Percentiles rank a stretch among this genome's conserved stretches.
Conservation (phyloP, 2,888 invertebrate genomes). For the Cerastoderma edule region DNA sequence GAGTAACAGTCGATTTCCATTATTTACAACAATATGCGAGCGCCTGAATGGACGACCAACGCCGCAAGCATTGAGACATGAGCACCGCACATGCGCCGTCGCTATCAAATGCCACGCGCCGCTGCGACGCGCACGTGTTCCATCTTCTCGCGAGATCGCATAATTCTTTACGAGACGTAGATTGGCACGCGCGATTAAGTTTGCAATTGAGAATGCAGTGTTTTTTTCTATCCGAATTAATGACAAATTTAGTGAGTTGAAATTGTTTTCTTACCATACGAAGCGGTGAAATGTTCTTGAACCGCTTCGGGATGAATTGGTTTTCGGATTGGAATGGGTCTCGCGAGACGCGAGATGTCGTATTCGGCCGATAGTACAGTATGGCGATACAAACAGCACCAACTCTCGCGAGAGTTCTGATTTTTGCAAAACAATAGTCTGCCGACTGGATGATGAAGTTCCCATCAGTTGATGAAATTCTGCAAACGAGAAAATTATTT, state of each 20-base stretch:
- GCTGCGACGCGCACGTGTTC: constrained; percentile 6
- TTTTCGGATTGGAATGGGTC: constrained; percentile 35
- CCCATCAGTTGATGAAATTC: constrained; percentile 27
- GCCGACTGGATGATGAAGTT: constrained; percentile 12
- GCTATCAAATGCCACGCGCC: constrained; percentile 13
- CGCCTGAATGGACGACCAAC: constrained; percentile 3
- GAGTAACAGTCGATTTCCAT: too few species aligned
- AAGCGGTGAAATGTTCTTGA: constrained; percentile 32
- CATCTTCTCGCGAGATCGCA: constrained; percentile 37
- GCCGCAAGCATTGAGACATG: constrained; percentile 14
- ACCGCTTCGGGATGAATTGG: constrained; percentile 41
- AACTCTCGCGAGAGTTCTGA: constrained; percentile 40
- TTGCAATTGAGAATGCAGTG: constrained; percentile 37
- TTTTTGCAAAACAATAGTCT: constrained; percentile 23
- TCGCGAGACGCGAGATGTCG: constrained; percentile 26
- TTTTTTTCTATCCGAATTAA: constrained; percentile 48
- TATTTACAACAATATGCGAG: constrained; percentile 21
- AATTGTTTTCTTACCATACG: constrained; percentile 45
- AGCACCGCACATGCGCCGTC: neutral
- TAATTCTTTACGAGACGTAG: constrained; percentile 42
- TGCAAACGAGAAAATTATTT: constrained; percentile 19
- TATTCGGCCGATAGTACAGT: constrained; percentile 38
- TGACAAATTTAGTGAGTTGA: constrained; percentile 51
- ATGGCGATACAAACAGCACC: constrained; percentile 41
- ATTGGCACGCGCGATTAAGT: constrained; percentile 42